Base-by-base conservation (phyloP, 2,113 vertebrate species). In the Athene noctua region DNA sequence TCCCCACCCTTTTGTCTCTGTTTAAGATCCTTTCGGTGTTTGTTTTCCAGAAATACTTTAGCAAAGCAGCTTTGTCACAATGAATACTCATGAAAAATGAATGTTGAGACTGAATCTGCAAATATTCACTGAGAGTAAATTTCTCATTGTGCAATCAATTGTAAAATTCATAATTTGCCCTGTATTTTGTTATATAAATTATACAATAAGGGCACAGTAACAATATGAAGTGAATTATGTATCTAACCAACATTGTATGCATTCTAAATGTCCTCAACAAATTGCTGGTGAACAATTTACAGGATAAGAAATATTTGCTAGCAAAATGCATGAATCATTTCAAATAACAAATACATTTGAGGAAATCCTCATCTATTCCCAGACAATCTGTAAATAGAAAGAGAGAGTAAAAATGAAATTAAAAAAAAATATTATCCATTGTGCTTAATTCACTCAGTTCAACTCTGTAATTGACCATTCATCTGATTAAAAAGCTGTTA, bases 141-240 rank as follows among this genome's bases (percentile, higher is more conserved):
- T 97, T 97, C 77, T 88, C 18, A 22, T 96, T 96, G 95, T 96
- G 88, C 80, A 96, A 91, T 94, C 95, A 97, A 97, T 94, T 94
- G 86, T 97, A 95, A 97, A 97, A 96, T 96, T 97, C 94, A 77
- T 94, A 94, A 97, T 96, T 96, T 94, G 57, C 61, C 73, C 72
- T 63, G 55, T 92, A 91, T 96, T 97, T 96, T 96, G 88, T 94
- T 95, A 87, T 72, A 96, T 91, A 96, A 96, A 96, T 97, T 96
- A 94, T 80, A 94, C 88, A 95, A 97, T 95, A 94, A 85, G 83
- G 82, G 73, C 73, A 79, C 77, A 94, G 86, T 92, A 88, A 95
- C 95, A 93, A 90, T 90, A 88, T 91, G 75, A 93, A 95, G 88
- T 89, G 92, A 96, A 97, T 96, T 94, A 87, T 91, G 77, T 71